Evolutionary conservation across 2,113 vertebrate genomes (phyloP).

Genomic region (Psittacus erithacus): DNA sequence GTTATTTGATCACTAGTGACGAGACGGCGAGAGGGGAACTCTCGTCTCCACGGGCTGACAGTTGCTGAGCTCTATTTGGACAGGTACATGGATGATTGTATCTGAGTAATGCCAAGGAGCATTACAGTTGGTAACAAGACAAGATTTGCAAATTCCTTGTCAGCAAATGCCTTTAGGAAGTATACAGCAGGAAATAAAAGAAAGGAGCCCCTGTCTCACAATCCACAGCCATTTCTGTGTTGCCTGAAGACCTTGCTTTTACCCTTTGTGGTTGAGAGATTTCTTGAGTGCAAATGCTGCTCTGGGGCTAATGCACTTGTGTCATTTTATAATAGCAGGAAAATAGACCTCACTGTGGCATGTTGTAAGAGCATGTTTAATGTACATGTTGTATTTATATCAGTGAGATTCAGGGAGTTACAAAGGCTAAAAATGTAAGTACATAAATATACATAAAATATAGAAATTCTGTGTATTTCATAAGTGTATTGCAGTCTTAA

Average conservation of each 20-base stretch:
- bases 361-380: background rate
- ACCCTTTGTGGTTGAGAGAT: slow-evolving; percentile 54
- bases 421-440: background rate
- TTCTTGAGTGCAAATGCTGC: slow-evolving; percentile 66
- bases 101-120: background rate
- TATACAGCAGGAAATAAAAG: slow-evolving; percentile 31
- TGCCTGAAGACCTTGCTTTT: slow-evolving; percentile 45
- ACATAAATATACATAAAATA: background rate
- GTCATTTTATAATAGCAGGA: slow-evolving; percentile 9
- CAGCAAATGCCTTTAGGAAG: slow-evolving; percentile 68
- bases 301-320: slow-evolving; percentile 56
- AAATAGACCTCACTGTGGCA: background rate
- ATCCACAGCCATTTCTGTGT: slow-evolving; percentile 41
- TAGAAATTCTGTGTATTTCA: background rate
- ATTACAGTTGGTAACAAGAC: background rate
- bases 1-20: background rate
- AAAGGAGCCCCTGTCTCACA: slow-evolving; percentile 24
- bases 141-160: slow-evolving; percentile 63
- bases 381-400: background rate
- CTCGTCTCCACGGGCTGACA: background rate
- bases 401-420: background rate
- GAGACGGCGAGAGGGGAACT: background rate
- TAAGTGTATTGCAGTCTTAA: background rate
- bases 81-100: slow-evolving; percentile 9
- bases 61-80: background rate